Evolutionary conservation across 1,140 invertebrate species (phyloP), one percentile per base, ranked within the genome.

Genomic region (Mya arenaria): DNA sequence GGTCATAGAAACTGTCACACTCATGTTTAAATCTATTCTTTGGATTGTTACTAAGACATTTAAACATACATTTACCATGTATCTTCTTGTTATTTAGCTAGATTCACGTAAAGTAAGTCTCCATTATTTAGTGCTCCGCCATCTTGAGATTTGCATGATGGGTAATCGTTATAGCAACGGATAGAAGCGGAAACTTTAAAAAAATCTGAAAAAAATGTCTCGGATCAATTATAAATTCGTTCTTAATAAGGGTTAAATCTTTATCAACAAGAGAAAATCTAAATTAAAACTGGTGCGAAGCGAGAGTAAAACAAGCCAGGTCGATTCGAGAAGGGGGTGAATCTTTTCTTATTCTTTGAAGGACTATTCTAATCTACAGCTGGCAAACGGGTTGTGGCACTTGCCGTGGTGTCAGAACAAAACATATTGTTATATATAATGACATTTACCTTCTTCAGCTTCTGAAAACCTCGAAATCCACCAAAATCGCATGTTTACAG

Each of bases 401-500:
- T 62, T 62, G 58, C 58, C n/a, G 58, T 23, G 58, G n/a, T 62
- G 58, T 62, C 28, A 62, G 58, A 62, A 62, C n/a, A 62, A 62
- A 62, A 23, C 58, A 62, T 62, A 28, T 62, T 23, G n/a, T 62
- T 28, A 62, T 28, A 28, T 6, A 62, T 28, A 62, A 28, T 62
- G 58, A 62, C 58, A 62, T 62, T 62, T 62, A 23, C 58, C 58
- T 62, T 62, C 58, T 62, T 62, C 28, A 62, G 58, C 58, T 62
- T 62, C 58, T 62, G 28, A 62, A 62, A 62, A 62, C 58, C 58
- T 62, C 58, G 28, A 62, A 62, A 62, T 62, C 58, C 58, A 23
- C 58, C 58, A 62, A 62, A 62, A 62, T 62, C 58, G 58, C 58
- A 62, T 62, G 58, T 62, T 62, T 15, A 62, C 58, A 62, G 58